Percentiles rank a stretch among this genome's conserved stretches.
Conservation (phyloP, 2,888 invertebrate genomes). For the Kryphioiulus occultus region DNA sequence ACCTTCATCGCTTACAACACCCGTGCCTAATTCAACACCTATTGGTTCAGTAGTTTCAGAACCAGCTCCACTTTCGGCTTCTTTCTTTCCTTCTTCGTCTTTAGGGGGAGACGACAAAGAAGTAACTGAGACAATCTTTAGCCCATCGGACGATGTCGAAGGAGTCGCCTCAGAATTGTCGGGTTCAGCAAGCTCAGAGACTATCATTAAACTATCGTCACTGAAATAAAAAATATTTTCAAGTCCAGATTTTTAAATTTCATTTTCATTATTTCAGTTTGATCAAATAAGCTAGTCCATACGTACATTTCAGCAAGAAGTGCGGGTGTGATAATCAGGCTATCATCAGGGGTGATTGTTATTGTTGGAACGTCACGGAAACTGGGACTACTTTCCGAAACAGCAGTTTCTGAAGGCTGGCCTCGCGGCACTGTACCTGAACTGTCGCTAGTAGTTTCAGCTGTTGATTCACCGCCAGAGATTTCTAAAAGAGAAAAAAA, state of each 20-base stretch:
- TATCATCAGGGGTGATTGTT: not conserved
- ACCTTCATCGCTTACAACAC: not conserved
- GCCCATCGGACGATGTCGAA: not conserved
- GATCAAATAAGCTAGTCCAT: not conserved
- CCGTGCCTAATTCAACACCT: not conserved
- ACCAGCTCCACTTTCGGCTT: not conserved
- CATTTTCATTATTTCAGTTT: not conserved
- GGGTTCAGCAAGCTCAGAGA: not conserved
- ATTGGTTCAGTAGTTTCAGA: not conserved
- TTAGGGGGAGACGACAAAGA: not conserved
- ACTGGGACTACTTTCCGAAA: not conserved
- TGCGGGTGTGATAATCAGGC: not conserved
- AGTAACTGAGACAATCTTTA: not conserved
- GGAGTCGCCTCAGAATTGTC: not conserved
- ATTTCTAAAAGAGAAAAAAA: constrained; percentile 37
- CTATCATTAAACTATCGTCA: not conserved
- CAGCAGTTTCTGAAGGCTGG: not conserved
- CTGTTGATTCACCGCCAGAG: not conserved
- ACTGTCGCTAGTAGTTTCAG: constrained; percentile 34
- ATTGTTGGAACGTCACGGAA: not conserved
- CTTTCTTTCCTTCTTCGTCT: not conserved
- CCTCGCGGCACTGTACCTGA: not conserved
- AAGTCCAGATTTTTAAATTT: not conserved
- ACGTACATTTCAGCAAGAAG: not conserved
- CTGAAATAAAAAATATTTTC: not conserved